A percentile compares a stretch with the other conserved stretches of the same genome.
Conservation (phyloP, 2,888 invertebrate genomes). For the Lithophane socia region DNA sequence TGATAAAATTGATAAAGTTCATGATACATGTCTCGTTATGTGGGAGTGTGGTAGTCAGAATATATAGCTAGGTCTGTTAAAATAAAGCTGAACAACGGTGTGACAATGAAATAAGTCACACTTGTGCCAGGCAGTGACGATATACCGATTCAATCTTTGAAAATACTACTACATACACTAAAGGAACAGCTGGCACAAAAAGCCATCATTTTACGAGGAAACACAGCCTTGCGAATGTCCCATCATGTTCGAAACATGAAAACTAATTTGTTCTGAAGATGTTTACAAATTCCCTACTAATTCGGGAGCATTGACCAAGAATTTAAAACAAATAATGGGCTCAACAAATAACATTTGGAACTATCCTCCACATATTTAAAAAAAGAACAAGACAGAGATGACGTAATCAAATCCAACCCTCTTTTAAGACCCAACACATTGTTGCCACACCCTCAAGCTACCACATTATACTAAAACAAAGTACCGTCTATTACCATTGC, state of each 20-base stretch:
- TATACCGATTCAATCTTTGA: background rate
- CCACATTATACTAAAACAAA: conserved; percentile 27
- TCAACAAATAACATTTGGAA: background rate
- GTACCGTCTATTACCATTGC: conserved; percentile 31
- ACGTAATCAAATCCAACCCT: background rate
- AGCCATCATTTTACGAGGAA: background rate
- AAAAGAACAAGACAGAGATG: background rate
- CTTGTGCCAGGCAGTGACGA: background rate
- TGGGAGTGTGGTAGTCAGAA: background rate
- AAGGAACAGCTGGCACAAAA: background rate
- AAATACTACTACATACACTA: too few species aligned
- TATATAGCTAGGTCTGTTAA: background rate
- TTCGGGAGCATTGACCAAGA: background rate
- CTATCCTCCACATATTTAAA: background rate
- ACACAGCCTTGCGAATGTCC: background rate
- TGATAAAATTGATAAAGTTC: background rate
- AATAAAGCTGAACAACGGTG: background rate
- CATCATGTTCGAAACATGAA: background rate
- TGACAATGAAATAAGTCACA: background rate
- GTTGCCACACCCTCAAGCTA: conserved; percentile 28
- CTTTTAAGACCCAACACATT: conserved; percentile 22
- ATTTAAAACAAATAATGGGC: background rate
- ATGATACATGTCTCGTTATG: background rate
- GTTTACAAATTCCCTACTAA: background rate
- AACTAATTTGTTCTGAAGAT: too few species aligned